A percentile compares a stretch with the other conserved stretches of the same genome.
Conservation (phyloP, 2,797 vertebrate genomes). For the Syngnathus rostellatus region DNA sequence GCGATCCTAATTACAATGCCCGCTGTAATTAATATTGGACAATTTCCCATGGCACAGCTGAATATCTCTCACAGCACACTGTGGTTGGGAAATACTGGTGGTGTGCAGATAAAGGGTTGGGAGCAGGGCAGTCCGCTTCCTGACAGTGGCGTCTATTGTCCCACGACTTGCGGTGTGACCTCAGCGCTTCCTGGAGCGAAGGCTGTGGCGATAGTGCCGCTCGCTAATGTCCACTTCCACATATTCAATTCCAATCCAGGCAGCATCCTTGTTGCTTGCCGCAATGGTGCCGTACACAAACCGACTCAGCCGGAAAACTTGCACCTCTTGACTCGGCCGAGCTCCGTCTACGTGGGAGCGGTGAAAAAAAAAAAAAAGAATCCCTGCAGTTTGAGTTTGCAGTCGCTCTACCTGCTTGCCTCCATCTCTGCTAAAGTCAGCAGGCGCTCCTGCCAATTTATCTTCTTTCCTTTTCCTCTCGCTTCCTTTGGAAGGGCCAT, state of each 20-base stretch:
- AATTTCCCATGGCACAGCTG: no score
- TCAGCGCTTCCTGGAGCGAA: conserved; percentile 61
- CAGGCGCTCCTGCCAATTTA: conserved; percentile 52
- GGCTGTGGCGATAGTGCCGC: conserved; percentile 51
- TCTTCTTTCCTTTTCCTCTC: conserved; percentile 44
- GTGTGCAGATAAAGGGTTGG: not conserved
- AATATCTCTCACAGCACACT: no score
- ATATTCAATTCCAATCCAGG: conserved; percentile 56
- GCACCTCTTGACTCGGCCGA: not conserved
- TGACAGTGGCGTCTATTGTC: conserved; percentile 57
- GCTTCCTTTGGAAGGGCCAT: conserved; percentile 23
- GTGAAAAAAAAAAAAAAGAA: conserved; percentile 14
- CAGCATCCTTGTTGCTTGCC: conserved; percentile 27
- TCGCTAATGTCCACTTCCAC: conserved; percentile 55
- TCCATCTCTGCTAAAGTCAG: conserved; percentile 60
- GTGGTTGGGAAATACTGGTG: not conserved
- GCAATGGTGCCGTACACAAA: no score
- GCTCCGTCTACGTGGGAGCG: conserved; percentile 36
- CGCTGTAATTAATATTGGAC: no score
- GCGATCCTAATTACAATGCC: no score
- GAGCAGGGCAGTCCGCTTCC: conserved; percentile 37
- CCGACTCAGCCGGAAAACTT: not conserved
- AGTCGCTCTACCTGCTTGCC: conserved; percentile 52
- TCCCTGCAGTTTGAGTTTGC: conserved; percentile 56
- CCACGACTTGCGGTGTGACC: conserved; percentile 44